A percentile compares a stretch with the other conserved stretches of the same genome.
phyloP scores from a whole-genome alignment of 2,888 invertebrate genomes.

The Yponomeuta plumbellus region DNA sequence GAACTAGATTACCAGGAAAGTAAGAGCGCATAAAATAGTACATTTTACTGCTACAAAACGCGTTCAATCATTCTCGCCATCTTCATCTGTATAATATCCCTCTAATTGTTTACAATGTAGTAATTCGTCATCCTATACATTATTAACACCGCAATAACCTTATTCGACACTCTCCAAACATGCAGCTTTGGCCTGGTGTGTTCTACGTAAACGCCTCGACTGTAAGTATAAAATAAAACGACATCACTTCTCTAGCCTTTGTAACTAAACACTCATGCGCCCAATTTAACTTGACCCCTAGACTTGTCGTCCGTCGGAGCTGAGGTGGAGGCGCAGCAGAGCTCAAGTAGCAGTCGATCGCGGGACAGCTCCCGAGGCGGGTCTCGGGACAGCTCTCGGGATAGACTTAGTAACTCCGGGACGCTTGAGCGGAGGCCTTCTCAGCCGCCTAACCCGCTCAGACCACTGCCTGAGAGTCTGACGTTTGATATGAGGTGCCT shows the following conservation, averaged over 20 bases:
- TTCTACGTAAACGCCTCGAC: slow-evolving; percentile 92
- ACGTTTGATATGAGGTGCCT: slow-evolving; percentile 90
- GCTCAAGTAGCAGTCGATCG: slow-evolving; percentile 49
- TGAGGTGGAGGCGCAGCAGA: slow-evolving; percentile 69
- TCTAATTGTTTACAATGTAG: too few species aligned
- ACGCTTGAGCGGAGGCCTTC: slow-evolving; percentile 62
- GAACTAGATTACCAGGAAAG: too few species aligned
- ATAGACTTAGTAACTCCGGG: slow-evolving; percentile 64
- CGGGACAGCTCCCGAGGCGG: slow-evolving; percentile 67
- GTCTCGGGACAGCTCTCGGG: slow-evolving; percentile 67
- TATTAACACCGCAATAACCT: too few species aligned
- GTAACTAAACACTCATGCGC: slow-evolving; percentile 21
- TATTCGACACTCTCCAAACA: slow-evolving; percentile 34
- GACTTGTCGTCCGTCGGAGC: slow-evolving; percentile 87
- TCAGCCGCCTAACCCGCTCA: slow-evolving; percentile 68
- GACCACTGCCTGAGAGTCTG: slow-evolving; percentile 88
- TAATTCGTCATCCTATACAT: too few species aligned
- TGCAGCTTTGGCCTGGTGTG: slow-evolving; percentile 95
- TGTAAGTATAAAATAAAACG: slow-evolving; percentile 79
- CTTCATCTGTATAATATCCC: too few species aligned
- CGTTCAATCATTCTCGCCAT: too few species aligned
- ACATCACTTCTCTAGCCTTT: slow-evolving; percentile 2
- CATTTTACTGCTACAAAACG: too few species aligned
- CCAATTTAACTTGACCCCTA: slow-evolving; percentile 36
- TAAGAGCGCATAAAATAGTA: too few species aligned